A percentile compares a stretch with the other conserved stretches of the same genome.
Evolutionary conservation across 1,140 invertebrate species (phyloP).

Genomic region (Tetranychus urticae): DNA sequence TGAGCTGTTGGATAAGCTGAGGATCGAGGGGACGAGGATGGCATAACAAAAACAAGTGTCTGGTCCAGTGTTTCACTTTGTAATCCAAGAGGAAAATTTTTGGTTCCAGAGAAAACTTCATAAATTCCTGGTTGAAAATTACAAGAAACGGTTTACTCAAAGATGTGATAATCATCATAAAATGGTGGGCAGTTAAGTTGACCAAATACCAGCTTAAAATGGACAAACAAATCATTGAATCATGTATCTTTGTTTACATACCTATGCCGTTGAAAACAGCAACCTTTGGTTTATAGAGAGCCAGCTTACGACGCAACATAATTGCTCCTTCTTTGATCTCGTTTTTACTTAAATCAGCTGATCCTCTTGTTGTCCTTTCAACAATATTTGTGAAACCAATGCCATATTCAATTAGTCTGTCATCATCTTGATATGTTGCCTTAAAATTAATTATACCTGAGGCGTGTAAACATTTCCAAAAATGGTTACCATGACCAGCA

Average conservation of each 20-base stretch:
- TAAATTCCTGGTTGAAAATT: conserved; percentile 38
- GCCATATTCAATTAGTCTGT: conserved; percentile 66
- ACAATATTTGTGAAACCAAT: conserved; percentile 98
- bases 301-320: conserved; percentile 67
- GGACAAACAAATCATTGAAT: too few species aligned
- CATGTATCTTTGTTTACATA: not conserved
- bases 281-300: conserved; percentile 79
- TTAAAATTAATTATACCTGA: conserved; percentile 80
- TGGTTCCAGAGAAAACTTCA: conserved; percentile 88
- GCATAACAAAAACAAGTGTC: conserved; percentile 95
- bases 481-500: conserved; percentile 92
- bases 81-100: conserved; percentile 86
- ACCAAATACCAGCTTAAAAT: too few species aligned
- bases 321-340: conserved; percentile 91
- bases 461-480: conserved; percentile 91
- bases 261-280: conserved; percentile 95
- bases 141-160: conserved; percentile 1
- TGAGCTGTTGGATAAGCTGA: conserved; percentile 78
- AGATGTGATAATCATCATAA: not conserved
- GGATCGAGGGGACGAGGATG: conserved; percentile 83
- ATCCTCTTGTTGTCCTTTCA: conserved; percentile 72
- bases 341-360: conserved; percentile 70
- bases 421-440: conserved; percentile 85
- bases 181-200: too few species aligned
- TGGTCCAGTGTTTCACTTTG: conserved; percentile 76